phyloP scores from a whole-genome alignment of 2,113 vertebrate genomes.

The Hirundichthys speculiger region DNA sequence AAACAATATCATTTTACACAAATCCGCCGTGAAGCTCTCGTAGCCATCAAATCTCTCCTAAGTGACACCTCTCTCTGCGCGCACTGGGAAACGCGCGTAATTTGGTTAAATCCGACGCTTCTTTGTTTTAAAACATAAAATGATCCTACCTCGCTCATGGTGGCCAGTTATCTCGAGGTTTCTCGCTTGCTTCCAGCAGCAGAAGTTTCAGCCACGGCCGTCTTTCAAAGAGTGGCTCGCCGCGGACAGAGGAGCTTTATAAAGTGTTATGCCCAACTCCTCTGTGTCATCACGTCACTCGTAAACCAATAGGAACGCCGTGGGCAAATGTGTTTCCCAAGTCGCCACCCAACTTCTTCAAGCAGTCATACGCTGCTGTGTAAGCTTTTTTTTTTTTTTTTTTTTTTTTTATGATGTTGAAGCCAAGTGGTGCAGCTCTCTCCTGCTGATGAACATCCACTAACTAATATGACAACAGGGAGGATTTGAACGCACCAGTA shows the following conservation, averaged over 20 bases:
- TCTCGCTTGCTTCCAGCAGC: constrained; percentile 50
- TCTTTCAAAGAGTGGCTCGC: constrained; percentile 63
- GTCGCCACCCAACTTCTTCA: constrained; percentile 72
- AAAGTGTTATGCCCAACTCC: constrained; percentile 77
- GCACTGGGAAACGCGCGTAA: constrained; percentile 36
- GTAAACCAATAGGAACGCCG: constrained; percentile 81
- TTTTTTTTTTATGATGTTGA: constrained; percentile 36
- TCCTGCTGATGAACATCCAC: constrained; percentile 27
- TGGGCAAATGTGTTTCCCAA: constrained; percentile 72
- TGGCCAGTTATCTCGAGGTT: constrained; percentile 52
- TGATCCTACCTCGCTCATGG: constrained; percentile 83
- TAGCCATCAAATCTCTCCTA: background rate
- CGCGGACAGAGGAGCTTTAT: constrained; percentile 76
- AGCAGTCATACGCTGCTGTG: constrained; percentile 64
- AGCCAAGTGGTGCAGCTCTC: constrained; percentile 34
- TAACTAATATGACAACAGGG: constrained; percentile 13
- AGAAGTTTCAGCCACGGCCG: constrained; percentile 66
- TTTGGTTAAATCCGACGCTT: background rate
- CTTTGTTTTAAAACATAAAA: constrained; percentile 25
- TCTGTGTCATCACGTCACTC: constrained; percentile 75
- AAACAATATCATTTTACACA: constrained; percentile 20
- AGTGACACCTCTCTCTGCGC: background rate
- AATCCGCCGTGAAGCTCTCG: background rate
- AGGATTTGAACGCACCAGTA: constrained; percentile 29
- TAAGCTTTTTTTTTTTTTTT: constrained; percentile 62